A percentile compares a stretch with the other conserved stretches of the same genome.
Evolutionary conservation across 2,797 vertebrate species (phyloP).

Genomic region (Chrysolophus pictus): DNA sequence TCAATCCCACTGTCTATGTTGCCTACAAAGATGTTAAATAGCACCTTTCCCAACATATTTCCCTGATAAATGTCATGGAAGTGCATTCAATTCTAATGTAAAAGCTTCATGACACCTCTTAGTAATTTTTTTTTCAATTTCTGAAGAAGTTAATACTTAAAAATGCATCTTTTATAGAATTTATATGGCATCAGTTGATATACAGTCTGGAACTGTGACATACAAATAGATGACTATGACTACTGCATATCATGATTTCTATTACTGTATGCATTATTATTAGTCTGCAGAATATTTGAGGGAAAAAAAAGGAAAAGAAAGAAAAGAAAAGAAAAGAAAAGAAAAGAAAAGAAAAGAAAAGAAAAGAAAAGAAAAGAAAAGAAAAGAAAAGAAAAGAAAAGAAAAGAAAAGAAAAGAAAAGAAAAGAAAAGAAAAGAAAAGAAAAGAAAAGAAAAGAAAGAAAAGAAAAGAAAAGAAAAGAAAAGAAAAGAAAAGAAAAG

Average conservation of each 20-base stretch:
- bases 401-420: too few relatives aligned
- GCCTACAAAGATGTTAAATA: too few relatives aligned
- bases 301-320: too few relatives aligned
- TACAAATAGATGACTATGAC: neutral
- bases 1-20: too few relatives aligned
- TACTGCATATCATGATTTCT: neutral
- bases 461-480: rapidly evolving
- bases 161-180: neutral
- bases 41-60: too few relatives aligned
- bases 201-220: neutral
- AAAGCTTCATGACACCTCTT: neutral
- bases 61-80: neutral
- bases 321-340: rapidly evolving
- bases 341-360: rapidly evolving
- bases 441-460: too few relatives aligned
- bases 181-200: neutral
- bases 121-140: neutral
- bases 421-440: rapidly evolving
- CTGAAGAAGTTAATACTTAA: neutral
- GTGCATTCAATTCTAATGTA: neutral
- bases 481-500: rapidly evolving
- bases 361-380: rapidly evolving
- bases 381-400: too few relatives aligned
- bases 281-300: neutral
- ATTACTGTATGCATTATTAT: neutral